Evolutionary conservation across 2,888 invertebrate species (phyloP).

Genomic region (Norana najaformis): DNA sequence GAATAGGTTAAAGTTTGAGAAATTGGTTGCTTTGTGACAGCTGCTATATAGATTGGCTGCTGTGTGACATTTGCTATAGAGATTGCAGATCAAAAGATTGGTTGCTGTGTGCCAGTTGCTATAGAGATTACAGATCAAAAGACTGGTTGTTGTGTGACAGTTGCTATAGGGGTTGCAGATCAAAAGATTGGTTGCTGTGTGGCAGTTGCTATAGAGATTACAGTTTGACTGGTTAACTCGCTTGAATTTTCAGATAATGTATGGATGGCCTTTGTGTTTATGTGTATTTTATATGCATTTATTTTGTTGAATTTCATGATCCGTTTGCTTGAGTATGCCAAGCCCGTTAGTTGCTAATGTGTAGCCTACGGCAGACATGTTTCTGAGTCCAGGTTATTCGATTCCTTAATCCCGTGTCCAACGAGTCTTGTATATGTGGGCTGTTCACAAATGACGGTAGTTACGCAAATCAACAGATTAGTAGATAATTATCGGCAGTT

Average conservation of each 20-base stretch:
- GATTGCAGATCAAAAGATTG: no score
- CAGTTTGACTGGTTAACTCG: no score
- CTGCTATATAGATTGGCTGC: no score
- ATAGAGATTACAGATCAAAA: no score
- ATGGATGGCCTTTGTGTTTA: not conserved
- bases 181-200: no score
- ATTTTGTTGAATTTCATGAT: no score
- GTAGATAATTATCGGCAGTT: not conserved
- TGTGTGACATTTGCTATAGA: not conserved
- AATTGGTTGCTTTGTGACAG: not conserved
- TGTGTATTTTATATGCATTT: not conserved
- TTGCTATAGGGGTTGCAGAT: no score
- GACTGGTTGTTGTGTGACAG: no score
- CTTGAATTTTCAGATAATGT: not conserved
- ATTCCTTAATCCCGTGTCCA: no score
- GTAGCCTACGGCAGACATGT: not conserved
- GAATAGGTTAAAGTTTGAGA: not conserved
- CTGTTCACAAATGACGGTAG: slow-evolving; percentile 3
- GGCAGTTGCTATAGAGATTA: no score
- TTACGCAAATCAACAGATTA: not conserved
- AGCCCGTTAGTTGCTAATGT: not conserved
- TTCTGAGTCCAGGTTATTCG: not conserved
- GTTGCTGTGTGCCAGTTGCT: no score
- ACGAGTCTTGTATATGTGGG: not conserved
- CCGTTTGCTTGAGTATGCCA: no score